Conservation (phyloP, 2,888 invertebrate genomes). For the Anodontia alba region DNA sequence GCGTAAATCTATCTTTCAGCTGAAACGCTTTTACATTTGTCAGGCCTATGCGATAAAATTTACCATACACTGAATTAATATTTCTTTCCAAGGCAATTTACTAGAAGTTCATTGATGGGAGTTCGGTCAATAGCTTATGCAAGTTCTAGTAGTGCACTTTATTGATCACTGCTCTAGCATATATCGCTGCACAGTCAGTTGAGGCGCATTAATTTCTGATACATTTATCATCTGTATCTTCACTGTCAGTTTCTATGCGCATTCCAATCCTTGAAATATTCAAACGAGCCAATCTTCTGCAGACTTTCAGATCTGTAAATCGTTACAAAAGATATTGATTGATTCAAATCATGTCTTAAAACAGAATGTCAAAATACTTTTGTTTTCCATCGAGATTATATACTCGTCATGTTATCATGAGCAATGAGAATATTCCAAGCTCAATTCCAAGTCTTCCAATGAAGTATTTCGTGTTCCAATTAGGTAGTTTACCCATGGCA, state of each 20-base stretch:
- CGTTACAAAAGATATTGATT: too few species aligned
- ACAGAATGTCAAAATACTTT: too few species aligned
- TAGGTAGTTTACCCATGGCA: not conserved
- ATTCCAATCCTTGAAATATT: not conserved
- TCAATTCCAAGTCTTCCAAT: not conserved
- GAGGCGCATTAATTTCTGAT: not conserved
- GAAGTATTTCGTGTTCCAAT: not conserved
- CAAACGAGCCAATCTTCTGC: not conserved
- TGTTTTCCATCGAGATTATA: too few species aligned
- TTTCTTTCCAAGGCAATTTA: too few species aligned
- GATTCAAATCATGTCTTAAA: too few species aligned
- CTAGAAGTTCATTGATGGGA: too few species aligned
- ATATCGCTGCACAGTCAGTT: not conserved
- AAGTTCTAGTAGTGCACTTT: not conserved
- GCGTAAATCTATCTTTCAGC: too few species aligned
- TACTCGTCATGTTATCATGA: too few species aligned
- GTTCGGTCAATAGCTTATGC: too few species aligned
- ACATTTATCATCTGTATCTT: not conserved
- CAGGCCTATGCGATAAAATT: too few species aligned
- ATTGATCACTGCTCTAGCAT: not conserved
- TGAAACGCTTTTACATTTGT: too few species aligned
- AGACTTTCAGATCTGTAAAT: not conserved
- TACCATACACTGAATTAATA: too few species aligned
- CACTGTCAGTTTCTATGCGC: not conserved
- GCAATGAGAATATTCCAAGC: not conserved